Conservation (phyloP, 2,797 vertebrate species). For the Sebastes matsubarae region DNA sequence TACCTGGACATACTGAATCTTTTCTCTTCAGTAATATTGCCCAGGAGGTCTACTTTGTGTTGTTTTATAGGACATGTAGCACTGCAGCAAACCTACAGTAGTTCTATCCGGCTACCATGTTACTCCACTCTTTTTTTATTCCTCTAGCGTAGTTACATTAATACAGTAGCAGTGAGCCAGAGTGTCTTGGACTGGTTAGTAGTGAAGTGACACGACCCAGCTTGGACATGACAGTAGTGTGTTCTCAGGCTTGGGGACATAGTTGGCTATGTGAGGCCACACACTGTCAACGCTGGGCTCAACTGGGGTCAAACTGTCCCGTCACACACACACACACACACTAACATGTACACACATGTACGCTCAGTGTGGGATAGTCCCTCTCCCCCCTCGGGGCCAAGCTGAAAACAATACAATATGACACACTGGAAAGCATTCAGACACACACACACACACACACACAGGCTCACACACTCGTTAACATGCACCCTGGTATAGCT, state of each 20-base stretch:
- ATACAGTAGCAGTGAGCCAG: not conserved
- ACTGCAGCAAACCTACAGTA: too few species aligned
- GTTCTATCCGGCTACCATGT: not conserved
- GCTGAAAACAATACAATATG: conserved; percentile 61
- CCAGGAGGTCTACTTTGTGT: accelerated
- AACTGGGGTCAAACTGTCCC: conserved; percentile 57
- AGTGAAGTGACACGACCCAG: conserved; percentile 37
- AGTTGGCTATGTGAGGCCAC: conserved; percentile 23
- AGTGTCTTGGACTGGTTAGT: not conserved
- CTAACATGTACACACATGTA: conserved; percentile 15
- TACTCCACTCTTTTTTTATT: not conserved
- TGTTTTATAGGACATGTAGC: too few species aligned
- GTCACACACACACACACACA: conserved; percentile 5
- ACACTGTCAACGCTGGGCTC: conserved; percentile 46
- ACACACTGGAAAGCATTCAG: conserved; percentile 43
- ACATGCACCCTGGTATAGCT: not conserved
- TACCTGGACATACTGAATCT: not conserved
- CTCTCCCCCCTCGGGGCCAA: conserved; percentile 4
- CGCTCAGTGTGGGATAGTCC: not conserved
- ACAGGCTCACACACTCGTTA: not conserved
- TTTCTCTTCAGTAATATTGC: too few species aligned
- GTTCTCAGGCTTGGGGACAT: conserved; percentile 47
- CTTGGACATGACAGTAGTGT: conserved; percentile 41
- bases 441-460: conserved; percentile 18
- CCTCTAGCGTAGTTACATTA: not conserved